Base-by-base conservation (phyloP, 1,140 invertebrate genomes). In the Drosophila quadrilineata region DNA sequence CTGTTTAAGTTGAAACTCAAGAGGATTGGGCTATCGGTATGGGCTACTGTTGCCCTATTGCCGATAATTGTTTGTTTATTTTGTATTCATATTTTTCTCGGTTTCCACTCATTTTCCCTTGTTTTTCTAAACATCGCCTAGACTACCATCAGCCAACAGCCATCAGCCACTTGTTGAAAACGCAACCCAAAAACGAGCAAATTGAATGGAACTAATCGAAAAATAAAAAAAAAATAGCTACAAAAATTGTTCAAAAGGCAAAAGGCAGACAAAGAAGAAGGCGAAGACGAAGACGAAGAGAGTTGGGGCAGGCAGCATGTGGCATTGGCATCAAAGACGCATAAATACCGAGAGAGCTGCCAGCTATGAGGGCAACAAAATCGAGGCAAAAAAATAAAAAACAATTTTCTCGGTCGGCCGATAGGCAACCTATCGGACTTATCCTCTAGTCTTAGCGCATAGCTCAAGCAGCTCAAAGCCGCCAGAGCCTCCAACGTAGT, bases 171-270 rank as follows among this genome's bases (percentile, higher is more conserved):
- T 66, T 66, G 63, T 66, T 66, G 63, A 45, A 33, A 66, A 26
- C 22, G 12, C 46, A 59, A 45, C 22, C 29, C 29, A 45, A 66
- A n/a, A 66, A 50, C 63, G 56, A 66, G 14, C 56, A 59, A 66
- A 59, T 66, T 60, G 63, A 66, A 66, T 66, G 63, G 63, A 66
- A 66, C 22, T 60, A 66, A 66, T 60, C 46, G 63, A 59, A 66
- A 66, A n/a, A n/a, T n/a, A n/a, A n/a, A n/a, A n/a, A n/a, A n/a
- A n/a, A n/a, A n/a, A n/a, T n/a, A n/a, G n/a, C n/a, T n/a, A n/a
- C n/a, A n/a, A n/a, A n/a, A 59, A 56, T 59, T 66, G 29, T 19
- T 21, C 29, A 40, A 50, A 66, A 58, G 38, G 35, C 26, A 16
- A 26, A 19, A 17, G 17, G 6, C 19, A 31, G n/a, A n/a, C 29